These are phyloP conservation scores for Porphyrio hochstetteri DNA, from an alignment of 2,113 vertebrate genomes.

Conservation along the genomic window DNA sequence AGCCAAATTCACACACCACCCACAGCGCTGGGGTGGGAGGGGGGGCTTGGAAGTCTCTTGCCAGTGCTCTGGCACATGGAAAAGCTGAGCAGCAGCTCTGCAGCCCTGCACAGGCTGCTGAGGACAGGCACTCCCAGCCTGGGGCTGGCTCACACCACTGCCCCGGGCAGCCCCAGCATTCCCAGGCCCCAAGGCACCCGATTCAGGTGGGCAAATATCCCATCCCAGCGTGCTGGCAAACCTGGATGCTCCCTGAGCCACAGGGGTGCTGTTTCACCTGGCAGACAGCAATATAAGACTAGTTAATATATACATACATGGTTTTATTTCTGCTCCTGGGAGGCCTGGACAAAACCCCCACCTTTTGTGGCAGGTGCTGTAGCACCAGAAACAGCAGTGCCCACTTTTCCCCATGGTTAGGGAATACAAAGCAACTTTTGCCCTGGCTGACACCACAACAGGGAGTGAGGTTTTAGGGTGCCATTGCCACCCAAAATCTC, in stretches of 20 bases:
- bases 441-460: neutral
- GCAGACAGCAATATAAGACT: neutral
- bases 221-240: fast-evolving
- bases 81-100: neutral
- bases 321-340: neutral
- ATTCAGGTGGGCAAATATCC: neutral
- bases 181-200: fast-evolving
- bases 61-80: neutral
- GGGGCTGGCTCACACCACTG: neutral
- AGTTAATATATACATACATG: fast-evolving
- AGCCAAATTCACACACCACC: slow-evolving; percentile 25
- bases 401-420: fast-evolving
- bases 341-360: neutral
- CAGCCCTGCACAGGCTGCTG: fast-evolving
- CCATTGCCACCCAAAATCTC: neutral
- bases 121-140: neutral
- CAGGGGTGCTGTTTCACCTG: fast-evolving
- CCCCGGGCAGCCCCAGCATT: fast-evolving
- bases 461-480: neutral
- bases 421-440: fast-evolving
- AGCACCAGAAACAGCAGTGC: fast-evolving
- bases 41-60: neutral
- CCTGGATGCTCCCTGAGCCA: fast-evolving
- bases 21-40: neutral
- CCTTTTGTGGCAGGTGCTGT: neutral